A percentile compares a stretch with the other conserved stretches of the same genome.
phyloP scores from a whole-genome alignment of 2,797 vertebrate species.

The Urophycis tenuis region DNA sequence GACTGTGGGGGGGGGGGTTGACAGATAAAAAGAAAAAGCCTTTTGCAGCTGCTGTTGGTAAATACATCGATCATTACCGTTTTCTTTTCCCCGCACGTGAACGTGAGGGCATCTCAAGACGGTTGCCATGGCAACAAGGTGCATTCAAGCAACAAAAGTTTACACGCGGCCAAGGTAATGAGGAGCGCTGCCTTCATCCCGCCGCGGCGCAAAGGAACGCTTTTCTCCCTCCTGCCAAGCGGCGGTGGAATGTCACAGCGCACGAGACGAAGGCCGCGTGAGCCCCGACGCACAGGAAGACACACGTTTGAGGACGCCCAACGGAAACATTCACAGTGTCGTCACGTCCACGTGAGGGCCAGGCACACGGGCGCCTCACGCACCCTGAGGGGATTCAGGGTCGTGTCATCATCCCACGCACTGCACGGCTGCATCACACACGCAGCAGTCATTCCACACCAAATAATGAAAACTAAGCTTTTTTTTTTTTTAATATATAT shows the following conservation, averaged over 20 bases:
- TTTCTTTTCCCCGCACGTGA: neutral
- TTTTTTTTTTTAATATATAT: no score
- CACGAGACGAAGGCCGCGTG: neutral
- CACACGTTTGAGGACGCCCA: no score
- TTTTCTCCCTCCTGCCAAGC: neutral
- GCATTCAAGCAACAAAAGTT: neutral
- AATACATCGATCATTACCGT: neutral
- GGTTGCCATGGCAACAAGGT: neutral
- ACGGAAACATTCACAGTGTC: no score
- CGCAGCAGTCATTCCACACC: no score
- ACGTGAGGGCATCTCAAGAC: neutral
- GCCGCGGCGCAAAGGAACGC: neutral
- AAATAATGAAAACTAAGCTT: no score
- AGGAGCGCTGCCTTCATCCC: neutral
- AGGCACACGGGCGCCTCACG: no score
- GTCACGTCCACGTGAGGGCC: no score
- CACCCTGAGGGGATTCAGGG: no score
- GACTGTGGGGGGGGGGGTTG: neutral
- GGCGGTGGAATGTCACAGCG: neutral
- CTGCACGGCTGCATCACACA: no score
- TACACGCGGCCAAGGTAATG: neutral
- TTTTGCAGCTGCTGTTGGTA: neutral
- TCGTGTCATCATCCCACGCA: no score
- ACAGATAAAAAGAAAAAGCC: neutral
- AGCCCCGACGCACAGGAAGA: neutral